Base-by-base conservation (phyloP, 1,140 invertebrate genomes). In the Dolichoris vasculosae region DNA sequence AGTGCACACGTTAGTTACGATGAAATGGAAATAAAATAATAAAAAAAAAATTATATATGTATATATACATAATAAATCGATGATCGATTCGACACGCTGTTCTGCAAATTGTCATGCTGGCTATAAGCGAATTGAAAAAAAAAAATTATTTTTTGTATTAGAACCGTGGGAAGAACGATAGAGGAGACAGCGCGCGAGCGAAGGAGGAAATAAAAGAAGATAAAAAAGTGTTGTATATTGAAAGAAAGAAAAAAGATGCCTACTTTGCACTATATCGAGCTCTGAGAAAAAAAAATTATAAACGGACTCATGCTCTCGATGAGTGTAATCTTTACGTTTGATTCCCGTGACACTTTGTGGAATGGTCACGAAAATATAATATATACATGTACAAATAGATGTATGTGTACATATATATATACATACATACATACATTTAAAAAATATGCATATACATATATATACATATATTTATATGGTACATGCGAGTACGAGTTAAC, bases 111-210 rank as follows among this genome's bases (percentile, higher is more conserved):
- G 88, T 88, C 88, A 86, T 76, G 85, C 83, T 76, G 81, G 46
- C 35, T 86, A 76, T 63, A 86, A 73, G 67, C 59, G 43, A 82
- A 83, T 75, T 35, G 71, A 84, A 86, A 86, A 82, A 92, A n/a
- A n/a, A 73, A 82, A 92, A 91, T 91, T 92, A 92, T 92, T 92
- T 92, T 92, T 92, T 91, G 89, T 92, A 92, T 92, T 84, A 81
- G 69, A 83, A 59, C 69, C 75, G 77, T 55, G 77, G 26, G n/a
- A 83, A 32, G 40, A 59, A 59, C 81, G 64, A 83, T 43, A 55
- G 20, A 80, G 43, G 23, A 78, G 43, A n/a, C n/a, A 80, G 32
- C 32, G 73, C 64, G 20, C 55, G 48, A 82, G 20, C 64, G 79
- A 40, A 51, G 67, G 48, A 77, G 59, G 35, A 79, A 83, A 79